These are phyloP conservation scores for Anticlea derivata DNA, from an alignment of 2,888 invertebrate species.

Conservation along the genomic window DNA sequence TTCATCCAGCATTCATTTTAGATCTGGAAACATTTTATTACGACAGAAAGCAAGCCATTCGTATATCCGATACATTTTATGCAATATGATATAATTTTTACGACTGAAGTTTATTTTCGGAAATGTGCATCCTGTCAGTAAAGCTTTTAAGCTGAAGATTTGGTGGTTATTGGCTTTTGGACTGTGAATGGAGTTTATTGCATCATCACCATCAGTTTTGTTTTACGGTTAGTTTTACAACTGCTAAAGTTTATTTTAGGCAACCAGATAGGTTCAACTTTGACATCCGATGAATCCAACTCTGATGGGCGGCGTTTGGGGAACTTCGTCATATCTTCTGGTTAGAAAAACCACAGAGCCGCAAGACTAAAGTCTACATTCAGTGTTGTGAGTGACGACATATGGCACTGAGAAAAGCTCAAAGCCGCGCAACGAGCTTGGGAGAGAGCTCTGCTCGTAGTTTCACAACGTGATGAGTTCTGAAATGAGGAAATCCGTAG, in stretches of 20 bases:
- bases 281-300: no score
- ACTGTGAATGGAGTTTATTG: constrained; percentile 11
- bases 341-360: no score
- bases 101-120: constrained; percentile 41
- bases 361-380: no score
- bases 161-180: constrained; percentile 4
- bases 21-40: constrained; percentile 47
- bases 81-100: constrained; percentile 43
- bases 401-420: no score
- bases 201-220: constrained; percentile 6
- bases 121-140: constrained; percentile 49
- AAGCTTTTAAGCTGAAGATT: constrained; percentile 30
- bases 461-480: no score
- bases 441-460: no score
- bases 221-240: constrained; percentile 1
- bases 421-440: no score
- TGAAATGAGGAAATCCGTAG: no score
- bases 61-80: constrained; percentile 38
- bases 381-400: no score
- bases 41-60: constrained; percentile 33
- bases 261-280: no score
- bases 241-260: constrained; percentile 5
- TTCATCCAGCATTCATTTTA: constrained; percentile 38
- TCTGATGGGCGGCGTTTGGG: no score
- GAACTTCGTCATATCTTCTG: no score